Base-by-base conservation (phyloP, 2,113 vertebrate genomes). In the Atlantisia rogersi region DNA sequence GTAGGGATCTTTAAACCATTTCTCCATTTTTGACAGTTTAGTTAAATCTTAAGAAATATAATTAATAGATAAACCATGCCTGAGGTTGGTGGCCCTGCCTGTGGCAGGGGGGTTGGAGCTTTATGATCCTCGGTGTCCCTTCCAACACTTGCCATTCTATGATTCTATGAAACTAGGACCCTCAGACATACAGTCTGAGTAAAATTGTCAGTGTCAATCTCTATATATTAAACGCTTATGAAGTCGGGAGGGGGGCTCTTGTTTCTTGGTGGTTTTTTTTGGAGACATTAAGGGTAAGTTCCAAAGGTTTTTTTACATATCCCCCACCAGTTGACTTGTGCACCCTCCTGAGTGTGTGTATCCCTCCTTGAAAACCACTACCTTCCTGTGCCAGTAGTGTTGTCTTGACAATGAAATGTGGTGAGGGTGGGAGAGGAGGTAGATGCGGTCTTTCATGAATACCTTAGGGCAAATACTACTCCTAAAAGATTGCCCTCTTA, bases 301-400 rank as follows among this genome's bases (percentile, higher is more conserved):
- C 11, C 9, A 50, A 0, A 64, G 25, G 35, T 56, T 28, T 67
- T 7, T 76, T 83, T 22, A 24, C 5, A 6, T 62, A n/a, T 14
- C 9, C 14, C 6, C 6, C 5, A 2, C 1, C 0, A 18, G 14
- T n/a, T 79, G 21, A 71, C 26, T 59, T 44, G 17, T 7, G 6
- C 26, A 32, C 4, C 3, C 17, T 68, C 3, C 19, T 58, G 18
- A 12, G 14, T 44, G 9, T 10, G 4, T 59, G 12, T 3, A 0
- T 10, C 35, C 6, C 7, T 68, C 12, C 59, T 78, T 25, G 16
- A 63, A 84, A 46, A 25, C 17, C 9, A 8, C 18, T 5, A 4
- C 42, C 29, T 53, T 71, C 2, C 0, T 69, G 13, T 69, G 56
- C n/a, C 11, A 9, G 17, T 55, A 28, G 59, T 59, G 65, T 76